phyloP scores from a whole-genome alignment of 2,888 invertebrate genomes.

The Caenorhabditis angaria region DNA sequence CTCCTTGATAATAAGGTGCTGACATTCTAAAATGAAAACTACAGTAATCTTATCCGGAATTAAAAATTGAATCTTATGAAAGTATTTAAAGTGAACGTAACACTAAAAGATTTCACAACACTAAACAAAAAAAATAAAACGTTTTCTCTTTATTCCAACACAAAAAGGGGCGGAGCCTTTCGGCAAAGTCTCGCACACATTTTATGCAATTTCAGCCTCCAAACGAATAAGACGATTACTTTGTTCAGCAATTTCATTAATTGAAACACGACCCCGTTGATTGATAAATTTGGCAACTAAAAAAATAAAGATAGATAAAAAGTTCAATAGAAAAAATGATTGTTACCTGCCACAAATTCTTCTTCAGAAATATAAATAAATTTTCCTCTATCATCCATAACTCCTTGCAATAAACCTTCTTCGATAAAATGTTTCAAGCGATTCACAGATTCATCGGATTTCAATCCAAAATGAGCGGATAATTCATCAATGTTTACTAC shows the following conservation, averaged over 20 bases:
- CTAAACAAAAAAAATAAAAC: neutral
- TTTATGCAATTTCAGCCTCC: slow-evolving; percentile 38
- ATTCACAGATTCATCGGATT: slow-evolving; percentile 74
- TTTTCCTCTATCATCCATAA: slow-evolving; percentile 97
- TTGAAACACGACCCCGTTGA: slow-evolving; percentile 91
- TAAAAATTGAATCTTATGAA: neutral
- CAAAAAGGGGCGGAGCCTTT: too few species aligned
- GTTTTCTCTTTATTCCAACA: neutral
- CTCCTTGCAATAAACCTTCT: slow-evolving; percentile 87
- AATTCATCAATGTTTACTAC: slow-evolving; percentile 72
- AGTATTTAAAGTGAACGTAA: neutral
- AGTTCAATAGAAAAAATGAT: slow-evolving; percentile 5
- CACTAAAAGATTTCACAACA: neutral
- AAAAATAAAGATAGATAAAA: slow-evolving; percentile 16
- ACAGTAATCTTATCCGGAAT: too few species aligned
- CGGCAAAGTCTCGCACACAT: neutral
- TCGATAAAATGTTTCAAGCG: slow-evolving; percentile 86
- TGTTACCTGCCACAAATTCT: slow-evolving; percentile 82
- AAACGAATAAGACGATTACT: slow-evolving; percentile 91
- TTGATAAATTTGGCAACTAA: slow-evolving; percentile 90
- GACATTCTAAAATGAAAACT: neutral
- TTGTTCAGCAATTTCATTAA: slow-evolving; percentile 90
- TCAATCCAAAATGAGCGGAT: slow-evolving; percentile 64
- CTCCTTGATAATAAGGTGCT: neutral
- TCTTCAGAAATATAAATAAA: slow-evolving; percentile 94